Evolutionary conservation across 2,797 vertebrate species (phyloP).

Genomic region (Hyperoplus immaculatus): DNA sequence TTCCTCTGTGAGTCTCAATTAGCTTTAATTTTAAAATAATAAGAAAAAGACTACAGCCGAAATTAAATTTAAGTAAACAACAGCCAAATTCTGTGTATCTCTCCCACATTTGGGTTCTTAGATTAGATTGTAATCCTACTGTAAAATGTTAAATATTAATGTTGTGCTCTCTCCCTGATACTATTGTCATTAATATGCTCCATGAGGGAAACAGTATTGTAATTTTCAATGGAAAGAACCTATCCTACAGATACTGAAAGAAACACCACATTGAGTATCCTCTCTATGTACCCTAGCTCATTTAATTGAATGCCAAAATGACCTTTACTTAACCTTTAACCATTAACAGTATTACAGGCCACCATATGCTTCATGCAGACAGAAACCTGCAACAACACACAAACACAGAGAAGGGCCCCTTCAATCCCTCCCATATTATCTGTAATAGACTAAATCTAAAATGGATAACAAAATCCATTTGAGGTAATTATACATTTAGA

Average conservation of each 20-base stretch:
- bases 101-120: not conserved
- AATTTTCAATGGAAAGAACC: not conserved
- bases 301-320: conserved; percentile 34
- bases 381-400: conserved; percentile 14
- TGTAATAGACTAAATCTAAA: not conserved
- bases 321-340: conserved; percentile 44
- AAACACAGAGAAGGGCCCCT: not conserved
- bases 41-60: not conserved
- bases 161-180: not conserved
- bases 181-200: not conserved
- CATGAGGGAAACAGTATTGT: not conserved
- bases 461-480: not conserved
- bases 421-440: not conserved
- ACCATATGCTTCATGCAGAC: conserved; percentile 6
- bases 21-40: not conserved
- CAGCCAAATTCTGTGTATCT: not conserved
- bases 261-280: conserved; percentile 5
- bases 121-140: too few relatives aligned
- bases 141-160: not conserved
- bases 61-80: not conserved
- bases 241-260: not conserved
- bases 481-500: not conserved
- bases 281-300: conserved; percentile 3
- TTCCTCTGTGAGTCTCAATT: not conserved
- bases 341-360: conserved; percentile 15